Evolutionary conservation across 37 sponge, comb jelly and placozoan species (phyloP).

Genomic region (Corticium candelabrum): DNA sequence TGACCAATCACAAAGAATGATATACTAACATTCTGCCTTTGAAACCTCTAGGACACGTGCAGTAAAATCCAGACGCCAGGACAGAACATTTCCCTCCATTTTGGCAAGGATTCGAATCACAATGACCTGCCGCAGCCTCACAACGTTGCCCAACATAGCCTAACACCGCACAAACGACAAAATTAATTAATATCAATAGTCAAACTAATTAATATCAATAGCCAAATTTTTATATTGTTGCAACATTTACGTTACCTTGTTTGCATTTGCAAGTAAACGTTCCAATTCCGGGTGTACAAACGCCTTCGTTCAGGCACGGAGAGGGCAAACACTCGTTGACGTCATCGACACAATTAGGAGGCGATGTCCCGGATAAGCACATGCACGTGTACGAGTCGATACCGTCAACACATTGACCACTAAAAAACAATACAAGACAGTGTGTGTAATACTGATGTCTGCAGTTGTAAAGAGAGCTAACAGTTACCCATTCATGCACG

Average conservation of each 20-base stretch:
- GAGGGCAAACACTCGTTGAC: background rate
- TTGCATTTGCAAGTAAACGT: background rate
- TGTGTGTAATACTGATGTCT: background rate
- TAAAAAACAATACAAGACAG: background rate
- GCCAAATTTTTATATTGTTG: background rate
- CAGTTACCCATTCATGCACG: background rate
- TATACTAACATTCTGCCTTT: no score
- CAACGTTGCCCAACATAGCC: no score
- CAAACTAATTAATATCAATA: background rate
- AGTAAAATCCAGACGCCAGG: no score
- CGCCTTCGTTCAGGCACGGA: background rate
- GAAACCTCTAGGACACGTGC: no score
- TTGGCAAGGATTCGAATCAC: no score
- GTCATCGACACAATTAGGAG: background rate
- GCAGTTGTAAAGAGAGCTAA: background rate
- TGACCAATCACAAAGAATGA: no score
- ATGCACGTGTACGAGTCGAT: background rate
- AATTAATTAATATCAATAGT: background rate
- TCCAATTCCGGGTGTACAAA: background rate
- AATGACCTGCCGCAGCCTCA: no score
- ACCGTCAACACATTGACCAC: background rate
- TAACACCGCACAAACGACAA: no score
- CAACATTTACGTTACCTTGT: background rate
- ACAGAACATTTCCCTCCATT: no score
- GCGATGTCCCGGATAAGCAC: background rate